phyloP scores from a whole-genome alignment of 2,113 vertebrate species.

The Nerophis lumbriciformis region DNA sequence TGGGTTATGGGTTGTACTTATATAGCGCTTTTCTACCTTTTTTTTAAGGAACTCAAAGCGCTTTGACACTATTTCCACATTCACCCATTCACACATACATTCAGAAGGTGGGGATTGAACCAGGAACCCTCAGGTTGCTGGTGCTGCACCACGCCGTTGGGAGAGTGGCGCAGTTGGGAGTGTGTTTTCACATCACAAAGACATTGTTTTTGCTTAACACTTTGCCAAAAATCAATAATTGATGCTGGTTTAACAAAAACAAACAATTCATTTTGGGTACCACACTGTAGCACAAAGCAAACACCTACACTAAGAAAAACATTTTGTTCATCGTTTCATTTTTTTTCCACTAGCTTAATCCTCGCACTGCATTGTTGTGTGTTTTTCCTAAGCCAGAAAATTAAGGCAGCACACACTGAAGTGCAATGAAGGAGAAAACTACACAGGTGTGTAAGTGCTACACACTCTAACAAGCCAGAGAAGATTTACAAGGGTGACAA shows the following conservation, averaged over 20 bases:
- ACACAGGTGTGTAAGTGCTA: background rate
- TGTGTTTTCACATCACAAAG: too few species aligned
- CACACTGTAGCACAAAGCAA: slow-evolving; percentile 3
- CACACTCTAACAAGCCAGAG: background rate
- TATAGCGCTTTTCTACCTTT: too few species aligned
- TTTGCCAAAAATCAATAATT: background rate
- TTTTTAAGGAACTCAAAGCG: too few species aligned
- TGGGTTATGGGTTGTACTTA: too few species aligned
- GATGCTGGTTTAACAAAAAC: background rate
- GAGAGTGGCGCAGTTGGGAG: too few species aligned
- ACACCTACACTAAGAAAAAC: background rate
- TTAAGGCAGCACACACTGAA: background rate
- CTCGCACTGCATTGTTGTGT: background rate
- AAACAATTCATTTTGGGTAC: background rate
- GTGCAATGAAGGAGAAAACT: slow-evolving; percentile 1
- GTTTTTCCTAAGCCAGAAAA: background rate
- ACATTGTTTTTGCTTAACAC: background rate
- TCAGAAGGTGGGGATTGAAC: too few species aligned
- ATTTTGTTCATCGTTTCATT: background rate
- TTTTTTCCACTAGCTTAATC: slow-evolving; percentile 4
- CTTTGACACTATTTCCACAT: too few species aligned
- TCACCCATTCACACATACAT: too few species aligned
- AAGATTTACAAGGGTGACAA: too few species aligned
- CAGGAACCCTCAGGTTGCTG: too few species aligned
- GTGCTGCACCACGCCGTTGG: too few species aligned